These are phyloP conservation scores for Chamaetylas fuelleborni DNA, from an alignment of 2,113 vertebrate genomes.

Conservation along the genomic window DNA sequence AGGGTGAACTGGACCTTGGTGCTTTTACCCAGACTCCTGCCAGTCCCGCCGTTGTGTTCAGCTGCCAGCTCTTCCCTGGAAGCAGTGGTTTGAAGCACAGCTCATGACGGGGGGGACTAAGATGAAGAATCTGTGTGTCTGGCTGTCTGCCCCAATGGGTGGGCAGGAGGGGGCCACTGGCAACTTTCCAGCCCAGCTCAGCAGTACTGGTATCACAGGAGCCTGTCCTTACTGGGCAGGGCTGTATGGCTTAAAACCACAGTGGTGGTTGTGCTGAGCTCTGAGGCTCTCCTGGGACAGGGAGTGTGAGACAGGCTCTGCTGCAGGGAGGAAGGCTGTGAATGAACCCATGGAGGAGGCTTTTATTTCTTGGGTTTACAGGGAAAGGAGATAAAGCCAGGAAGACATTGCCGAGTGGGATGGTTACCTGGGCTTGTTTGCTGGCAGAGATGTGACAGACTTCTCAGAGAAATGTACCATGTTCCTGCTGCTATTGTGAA, in stretches of 20 bases:
- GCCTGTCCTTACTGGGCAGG: not conserved
- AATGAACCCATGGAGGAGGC: not conserved
- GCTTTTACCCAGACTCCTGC: not conserved
- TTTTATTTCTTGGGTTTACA: not conserved
- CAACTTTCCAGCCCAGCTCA: not conserved
- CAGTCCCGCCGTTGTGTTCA: not conserved
- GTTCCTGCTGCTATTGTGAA: slow-evolving; percentile 23
- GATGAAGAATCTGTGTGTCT: not conserved
- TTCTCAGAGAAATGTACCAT: slow-evolving; percentile 15
- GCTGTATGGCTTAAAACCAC: not conserved
- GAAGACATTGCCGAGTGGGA: not conserved
- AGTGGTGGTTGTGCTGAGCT: not conserved
- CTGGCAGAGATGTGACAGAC: not conserved
- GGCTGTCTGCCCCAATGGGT: not conserved
- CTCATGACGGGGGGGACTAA: not conserved
- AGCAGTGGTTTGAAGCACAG: not conserved
- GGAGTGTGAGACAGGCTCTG: not conserved
- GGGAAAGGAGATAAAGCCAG: not conserved
- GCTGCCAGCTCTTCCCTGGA: not conserved
- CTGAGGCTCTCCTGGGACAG: not conserved
- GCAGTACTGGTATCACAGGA: not conserved
- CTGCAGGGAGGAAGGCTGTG: not conserved
- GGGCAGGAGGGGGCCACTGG: not conserved
- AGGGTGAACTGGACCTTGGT: not conserved
- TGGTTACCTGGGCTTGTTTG: not conserved